A percentile compares a stretch with the other conserved stretches of the same genome.
These are phyloP conservation scores for Melospiza georgiana DNA, from an alignment of 2,113 vertebrate species.

Conservation along the genomic window DNA sequence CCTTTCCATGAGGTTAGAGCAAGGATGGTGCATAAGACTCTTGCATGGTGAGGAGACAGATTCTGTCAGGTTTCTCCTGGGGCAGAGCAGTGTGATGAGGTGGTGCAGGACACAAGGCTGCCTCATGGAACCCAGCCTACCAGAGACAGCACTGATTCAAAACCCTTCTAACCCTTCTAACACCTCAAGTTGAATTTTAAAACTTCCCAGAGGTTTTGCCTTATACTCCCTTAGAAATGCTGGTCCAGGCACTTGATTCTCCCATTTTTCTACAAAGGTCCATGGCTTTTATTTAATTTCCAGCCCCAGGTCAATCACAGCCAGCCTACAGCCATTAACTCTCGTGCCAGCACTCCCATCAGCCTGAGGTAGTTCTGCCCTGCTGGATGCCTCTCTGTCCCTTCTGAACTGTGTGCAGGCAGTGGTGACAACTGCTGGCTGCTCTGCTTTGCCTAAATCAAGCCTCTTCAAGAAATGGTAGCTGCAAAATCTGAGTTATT, in stretches of 20 bases:
- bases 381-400: not conserved
- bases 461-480: not conserved
- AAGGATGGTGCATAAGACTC: accelerated
- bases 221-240: not conserved
- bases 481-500: not conserved
- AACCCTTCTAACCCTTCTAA: not conserved
- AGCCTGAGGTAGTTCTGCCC: not conserved
- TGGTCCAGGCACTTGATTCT: not conserved
- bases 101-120: not conserved
- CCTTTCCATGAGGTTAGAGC: not conserved
- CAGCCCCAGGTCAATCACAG: not conserved
- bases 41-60: accelerated
- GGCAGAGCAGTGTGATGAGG: not conserved
- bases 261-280: not conserved
- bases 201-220: not conserved
- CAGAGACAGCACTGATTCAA: not conserved
- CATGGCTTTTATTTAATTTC: not conserved
- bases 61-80: not conserved
- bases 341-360: not conserved
- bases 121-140: not conserved
- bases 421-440: not conserved
- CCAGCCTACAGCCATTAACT: not conserved
- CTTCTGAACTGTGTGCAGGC: not conserved
- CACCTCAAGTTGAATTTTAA: not conserved
- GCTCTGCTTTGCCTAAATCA: not conserved